These are phyloP conservation scores for Channallabes apus DNA, from an alignment of 2,797 vertebrate genomes.

Conservation along the genomic window DNA sequence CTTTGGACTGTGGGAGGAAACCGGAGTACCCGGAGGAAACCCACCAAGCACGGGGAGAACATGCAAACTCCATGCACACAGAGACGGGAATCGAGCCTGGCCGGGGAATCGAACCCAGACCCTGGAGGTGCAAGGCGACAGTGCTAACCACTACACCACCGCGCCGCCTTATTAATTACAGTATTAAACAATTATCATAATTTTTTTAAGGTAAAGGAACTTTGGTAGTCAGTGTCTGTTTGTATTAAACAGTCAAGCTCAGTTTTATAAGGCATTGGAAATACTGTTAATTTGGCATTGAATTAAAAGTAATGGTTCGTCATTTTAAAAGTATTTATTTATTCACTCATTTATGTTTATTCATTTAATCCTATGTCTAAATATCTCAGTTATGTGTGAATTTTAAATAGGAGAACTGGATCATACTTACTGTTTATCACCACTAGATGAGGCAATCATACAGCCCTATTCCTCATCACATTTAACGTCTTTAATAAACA, in stretches of 20 bases:
- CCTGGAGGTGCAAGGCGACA: no score
- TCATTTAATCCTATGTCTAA: neutral
- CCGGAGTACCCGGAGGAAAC: no score
- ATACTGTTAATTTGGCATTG: neutral
- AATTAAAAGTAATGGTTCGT: neutral
- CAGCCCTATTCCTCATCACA: constrained; percentile 5
- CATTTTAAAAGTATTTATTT: neutral
- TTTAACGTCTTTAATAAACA: neutral
- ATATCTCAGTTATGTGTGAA: neutral
- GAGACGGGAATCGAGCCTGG: rapidly evolving
- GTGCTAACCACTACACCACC: no score
- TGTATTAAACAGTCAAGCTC: neutral
- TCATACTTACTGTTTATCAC: constrained; percentile 16
- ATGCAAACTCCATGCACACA: no score
- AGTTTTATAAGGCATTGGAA: neutral
- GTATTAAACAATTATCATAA: no score
- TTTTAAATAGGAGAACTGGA: neutral
- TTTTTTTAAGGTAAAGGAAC: neutral
- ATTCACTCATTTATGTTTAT: neutral
- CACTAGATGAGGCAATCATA: constrained; percentile 44
- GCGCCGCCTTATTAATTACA: neutral
- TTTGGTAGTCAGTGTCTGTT: neutral
- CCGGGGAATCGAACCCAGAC: no score
- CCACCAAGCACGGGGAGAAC: no score
- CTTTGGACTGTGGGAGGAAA: no score